Conservation (phyloP, 2,797 vertebrate genomes). For the Bovichtus diacanthus region DNA sequence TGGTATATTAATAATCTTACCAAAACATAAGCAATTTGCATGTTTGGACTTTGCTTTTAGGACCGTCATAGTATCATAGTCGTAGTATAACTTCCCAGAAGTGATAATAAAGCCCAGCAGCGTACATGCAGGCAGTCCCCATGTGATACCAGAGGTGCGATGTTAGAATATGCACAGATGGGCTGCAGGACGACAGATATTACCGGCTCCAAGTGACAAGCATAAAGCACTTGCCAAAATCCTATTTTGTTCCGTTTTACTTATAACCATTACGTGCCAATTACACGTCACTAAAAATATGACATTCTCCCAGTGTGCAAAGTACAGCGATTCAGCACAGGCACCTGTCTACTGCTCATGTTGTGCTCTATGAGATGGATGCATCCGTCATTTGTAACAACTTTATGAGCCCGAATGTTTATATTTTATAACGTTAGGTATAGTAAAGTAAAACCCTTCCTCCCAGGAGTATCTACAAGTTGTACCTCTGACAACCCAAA, state of each 20-base stretch:
- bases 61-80: no score
- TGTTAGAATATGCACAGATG: not conserved
- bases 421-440: not conserved
- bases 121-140: not conserved
- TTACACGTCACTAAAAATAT: not conserved
- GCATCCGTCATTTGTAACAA: not conserved
- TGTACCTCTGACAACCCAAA: not conserved
- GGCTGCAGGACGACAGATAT: conserved; percentile 1
- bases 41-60: no score
- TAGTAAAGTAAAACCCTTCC: not conserved
- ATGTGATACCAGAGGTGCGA: no score
- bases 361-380: not conserved
- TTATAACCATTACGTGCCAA: not conserved
- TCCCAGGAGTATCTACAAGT: not conserved
- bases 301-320: no score
- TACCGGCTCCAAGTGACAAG: not conserved
- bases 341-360: not conserved
- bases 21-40: not conserved
- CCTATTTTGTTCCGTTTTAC: not conserved
- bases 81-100: no score
- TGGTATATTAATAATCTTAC: no score
- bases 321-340: not conserved
- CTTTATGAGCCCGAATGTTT: not conserved
- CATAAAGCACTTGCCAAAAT: not conserved
- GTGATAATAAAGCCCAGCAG: not conserved